Evolutionary conservation across 2,797 vertebrate species (phyloP), one percentile per base, ranked within the genome.

Genomic region (Odontamblyopus lacepedii): DNA sequence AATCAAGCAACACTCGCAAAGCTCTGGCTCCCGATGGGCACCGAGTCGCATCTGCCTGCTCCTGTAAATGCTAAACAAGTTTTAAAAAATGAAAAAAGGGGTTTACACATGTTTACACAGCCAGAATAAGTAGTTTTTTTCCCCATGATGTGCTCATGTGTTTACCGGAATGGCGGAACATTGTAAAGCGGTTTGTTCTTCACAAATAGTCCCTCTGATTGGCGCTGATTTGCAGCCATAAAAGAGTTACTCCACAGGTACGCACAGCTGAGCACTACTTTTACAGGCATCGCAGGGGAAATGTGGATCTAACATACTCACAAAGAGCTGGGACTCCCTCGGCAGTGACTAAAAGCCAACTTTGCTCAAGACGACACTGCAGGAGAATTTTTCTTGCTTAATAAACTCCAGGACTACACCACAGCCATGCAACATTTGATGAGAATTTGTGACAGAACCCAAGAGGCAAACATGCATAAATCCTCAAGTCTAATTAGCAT

Each of bases 41-140:
- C 44, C 12, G 73, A 87, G 90, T 87, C 88, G 80, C 91, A 91
- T 92, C 91, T 91, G 91, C 86, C 85, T 82, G 76, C 83, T 44
- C 63, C 61, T 81, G 82, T 53, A 78, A 89, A 86, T 89, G 89
- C 80, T 87, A 88, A 89, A 90, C 87, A 91, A 91, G 87, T 88
- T 3, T 5, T n/a, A 78, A 88, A 84, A 84, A 84, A 79, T 81
- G 74, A 77, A 76, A 85, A 87, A 79, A 78, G 80, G 82, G 82
- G 83, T 91, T 87, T 78, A 74, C 74, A 81, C 80, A 70, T 82
- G 81, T 88, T 78, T 83, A 82, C 70, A 62, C 64, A 23, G 85
- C 83, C 79, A 87, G 81, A 76, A 74, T 68, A 15, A 23, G 11
- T 64, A 80, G 84, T 82, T 79, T 66, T 50, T 48, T 60, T 80